These are phyloP conservation scores for Paratilapia polleni DNA, from an alignment of 2,113 vertebrate species.

Conservation along the genomic window DNA sequence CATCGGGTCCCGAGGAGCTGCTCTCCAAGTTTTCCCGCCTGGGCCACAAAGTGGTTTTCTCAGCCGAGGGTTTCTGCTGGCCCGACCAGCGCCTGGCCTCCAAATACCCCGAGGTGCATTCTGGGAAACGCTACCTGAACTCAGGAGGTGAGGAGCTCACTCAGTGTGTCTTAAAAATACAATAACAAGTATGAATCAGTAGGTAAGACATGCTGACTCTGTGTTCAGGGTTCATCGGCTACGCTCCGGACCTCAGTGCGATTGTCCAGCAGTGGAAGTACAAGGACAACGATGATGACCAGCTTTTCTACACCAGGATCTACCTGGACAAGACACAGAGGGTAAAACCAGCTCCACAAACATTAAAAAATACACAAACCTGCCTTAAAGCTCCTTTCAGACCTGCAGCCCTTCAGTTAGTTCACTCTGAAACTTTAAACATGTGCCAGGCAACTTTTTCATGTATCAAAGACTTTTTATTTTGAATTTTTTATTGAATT, in stretches of 20 bases:
- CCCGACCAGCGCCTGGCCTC: slow-evolving; percentile 71
- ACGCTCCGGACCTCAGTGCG: slow-evolving; percentile 42
- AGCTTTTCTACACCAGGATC: slow-evolving; percentile 74
- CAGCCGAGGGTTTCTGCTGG: slow-evolving; percentile 72
- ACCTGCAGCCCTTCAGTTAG: neutral
- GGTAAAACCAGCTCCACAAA: slow-evolving; percentile 16
- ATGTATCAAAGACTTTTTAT: neutral
- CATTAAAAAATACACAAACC: accelerated
- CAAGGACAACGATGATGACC: slow-evolving; percentile 73
- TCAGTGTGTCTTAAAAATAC: neutral
- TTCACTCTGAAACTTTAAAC: neutral
- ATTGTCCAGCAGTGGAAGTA: slow-evolving; percentile 73
- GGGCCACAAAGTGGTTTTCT: slow-evolving; percentile 66
- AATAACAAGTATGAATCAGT: accelerated
- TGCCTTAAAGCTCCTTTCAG: accelerated
- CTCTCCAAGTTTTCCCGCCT: slow-evolving; percentile 58
- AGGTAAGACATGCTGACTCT: neutral
- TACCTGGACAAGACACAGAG: slow-evolving; percentile 69
- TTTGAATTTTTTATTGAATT: too few relatives aligned
- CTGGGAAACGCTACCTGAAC: slow-evolving; percentile 77
- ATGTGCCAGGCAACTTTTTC: neutral
- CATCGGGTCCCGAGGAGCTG: slow-evolving; percentile 62
- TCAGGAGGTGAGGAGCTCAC: slow-evolving; percentile 57
- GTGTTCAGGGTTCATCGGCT: slow-evolving; percentile 63
- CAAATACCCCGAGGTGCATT: slow-evolving; percentile 68